Base-by-base conservation (phyloP, 2,113 vertebrate species). In the Erythrolamprus reginae region DNA sequence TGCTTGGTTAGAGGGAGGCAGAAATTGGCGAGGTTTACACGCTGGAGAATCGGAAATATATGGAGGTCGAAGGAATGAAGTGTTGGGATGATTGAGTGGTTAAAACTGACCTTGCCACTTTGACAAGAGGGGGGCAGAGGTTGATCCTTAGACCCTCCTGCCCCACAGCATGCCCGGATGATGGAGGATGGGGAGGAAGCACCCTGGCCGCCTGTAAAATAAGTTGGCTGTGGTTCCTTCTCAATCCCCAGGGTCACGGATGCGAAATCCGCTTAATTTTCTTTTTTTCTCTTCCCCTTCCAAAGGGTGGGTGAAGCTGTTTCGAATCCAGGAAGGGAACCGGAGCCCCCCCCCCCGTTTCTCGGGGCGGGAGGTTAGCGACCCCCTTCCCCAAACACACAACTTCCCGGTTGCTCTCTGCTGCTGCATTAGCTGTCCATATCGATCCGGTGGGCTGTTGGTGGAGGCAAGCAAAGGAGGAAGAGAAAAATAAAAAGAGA, bases 361-460 rank as follows among this genome's bases (percentile, higher is more conserved):
- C 93, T 2, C 17, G 10, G 92, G 77, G 4, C 51, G n/a, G n/a
- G n/a, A n/a, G n/a, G n/a, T n/a, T n/a, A n/a, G n/a, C n/a, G n/a
- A n/a, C n/a, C n/a, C n/a, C n/a, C n/a, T n/a, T n/a, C n/a, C n/a
- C n/a, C n/a, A n/a, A n/a, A n/a, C n/a, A n/a, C n/a, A n/a, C n/a
- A n/a, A n/a, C n/a, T n/a, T n/a, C 3, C 5, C 19, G 13, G 28
- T 26, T 0, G 9, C 21, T 28, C 0, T 0, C 10, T 1, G 84
- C 6, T 77, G 1, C 26, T n/a, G 0, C 5, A 24, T 94, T 99
- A 99, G 95, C 98, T 98, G 48, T 99, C 99, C 0, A 98, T 95
- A n/a, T 99, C 98, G 19, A 99, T 99, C 96, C 99, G 98, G 98
- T 99, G 99, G 96, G 99, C 99, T 99, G 95, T 1, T 0, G 1